Evolutionary conservation across 1,140 invertebrate species (phyloP).

Genomic region (Nebria ingens): DNA sequence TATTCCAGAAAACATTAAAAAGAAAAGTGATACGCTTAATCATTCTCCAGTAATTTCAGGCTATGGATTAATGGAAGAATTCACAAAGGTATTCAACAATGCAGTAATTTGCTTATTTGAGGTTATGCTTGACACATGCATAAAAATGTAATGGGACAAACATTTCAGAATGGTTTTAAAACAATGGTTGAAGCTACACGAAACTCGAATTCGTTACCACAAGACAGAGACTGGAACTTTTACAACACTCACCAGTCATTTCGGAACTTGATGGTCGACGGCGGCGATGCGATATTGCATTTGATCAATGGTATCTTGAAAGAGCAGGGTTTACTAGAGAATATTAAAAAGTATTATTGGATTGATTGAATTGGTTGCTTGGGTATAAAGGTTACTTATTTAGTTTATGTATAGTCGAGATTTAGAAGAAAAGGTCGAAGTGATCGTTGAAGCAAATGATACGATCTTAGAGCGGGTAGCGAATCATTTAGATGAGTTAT

Average conservation of each 20-base stretch:
- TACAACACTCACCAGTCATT: slow-evolving; percentile 62
- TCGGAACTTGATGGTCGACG: slow-evolving; percentile 44
- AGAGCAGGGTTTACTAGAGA: slow-evolving; percentile 46
- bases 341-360: slow-evolving; percentile 36
- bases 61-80: slow-evolving; percentile 24
- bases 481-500: slow-evolving; percentile 58
- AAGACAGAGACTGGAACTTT: slow-evolving; percentile 54
- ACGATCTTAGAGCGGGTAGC: slow-evolving; percentile 69
- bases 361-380: neutral
- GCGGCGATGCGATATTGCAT: slow-evolving; percentile 43
- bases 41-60: slow-evolving; percentile 19
- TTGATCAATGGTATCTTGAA: slow-evolving; percentile 46
- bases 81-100: slow-evolving; percentile 23
- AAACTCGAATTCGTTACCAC: slow-evolving; percentile 54
- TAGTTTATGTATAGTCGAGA: slow-evolving; percentile 31
- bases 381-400: neutral
- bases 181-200: slow-evolving; percentile 52
- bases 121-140: slow-evolving; percentile 12
- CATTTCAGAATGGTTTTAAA: slow-evolving; percentile 42
- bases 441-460: slow-evolving; percentile 67
- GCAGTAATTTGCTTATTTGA: slow-evolving; percentile 15
- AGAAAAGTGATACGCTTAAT: too few relatives aligned
- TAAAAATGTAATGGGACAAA: slow-evolving; percentile 14
- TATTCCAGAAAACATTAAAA: too few relatives aligned
- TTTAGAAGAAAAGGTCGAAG: slow-evolving; percentile 61